Evolutionary conservation across 2,797 vertebrate genomes (phyloP), one percentile per base, ranked within the genome.

Genomic region (Mareca strepera): DNA sequence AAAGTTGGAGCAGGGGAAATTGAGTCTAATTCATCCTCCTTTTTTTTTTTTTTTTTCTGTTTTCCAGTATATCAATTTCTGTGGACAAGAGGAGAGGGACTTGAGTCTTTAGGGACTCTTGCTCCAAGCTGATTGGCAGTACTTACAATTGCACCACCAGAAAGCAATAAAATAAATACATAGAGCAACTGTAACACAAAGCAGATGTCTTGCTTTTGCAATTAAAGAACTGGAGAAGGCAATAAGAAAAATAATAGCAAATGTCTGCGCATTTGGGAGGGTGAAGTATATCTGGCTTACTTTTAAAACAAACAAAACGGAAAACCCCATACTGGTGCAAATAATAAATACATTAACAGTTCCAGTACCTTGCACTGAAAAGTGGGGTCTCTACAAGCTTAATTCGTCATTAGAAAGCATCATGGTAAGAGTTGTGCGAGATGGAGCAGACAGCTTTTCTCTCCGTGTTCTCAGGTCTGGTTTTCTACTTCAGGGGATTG

Each of bases 151-250:
- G 70, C 56, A 88, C 35, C 69, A 86, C 58, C 69, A 92, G 86
- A 95, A 88, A 86, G 74, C 70, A 92, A 74, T 96, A 93, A 96
- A 96, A 93, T 35, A 86, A 93, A 91, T 86, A 82, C 6, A 6
- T 41, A 91, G 56, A 94, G 72, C 48, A 88, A 31, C 39, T 82
- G 55, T 96, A 96, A 96, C 82, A 76, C 81, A 94, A 95, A 96
- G 80, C 95, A 97, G 91, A 96, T 96, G 91, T 92, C 80, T 83
- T 88, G 77, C 59, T 92, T 91, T 82, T 88, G 69, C 39, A 91
- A 62, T 94, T 94, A 84, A 92, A 86, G 70, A 84, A 26, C 48
- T 81, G 43, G 82, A 93, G 79, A 79, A 88, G 25, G 76, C 59
- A 79, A 13, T 93, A 81, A 78, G 79, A 69, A 91, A 58, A 92